Percentiles rank a stretch among this genome's conserved stretches.
phyloP scores from a whole-genome alignment of 2,113 vertebrate species.

The Melanotaenia duboulayi region DNA sequence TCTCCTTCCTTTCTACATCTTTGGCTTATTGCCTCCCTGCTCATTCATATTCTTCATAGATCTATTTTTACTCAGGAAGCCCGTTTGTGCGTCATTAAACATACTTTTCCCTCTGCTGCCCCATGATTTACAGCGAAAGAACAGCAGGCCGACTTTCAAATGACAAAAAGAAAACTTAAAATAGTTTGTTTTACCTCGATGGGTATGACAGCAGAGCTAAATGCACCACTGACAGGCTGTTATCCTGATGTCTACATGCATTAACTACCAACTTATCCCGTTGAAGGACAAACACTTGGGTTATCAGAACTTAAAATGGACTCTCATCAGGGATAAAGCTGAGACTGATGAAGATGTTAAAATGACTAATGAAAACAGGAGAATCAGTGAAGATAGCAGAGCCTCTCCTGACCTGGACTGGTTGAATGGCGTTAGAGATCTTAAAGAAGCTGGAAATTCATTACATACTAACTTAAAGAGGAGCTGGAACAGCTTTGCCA shows the following conservation, averaged over 20 bases:
- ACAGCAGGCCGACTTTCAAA: conserved; percentile 3
- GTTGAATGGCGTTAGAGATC: no score
- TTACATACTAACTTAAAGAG: no score
- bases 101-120: not conserved
- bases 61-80: not conserved
- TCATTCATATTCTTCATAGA: conserved; percentile 2
- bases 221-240: conserved; percentile 21
- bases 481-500: no score
- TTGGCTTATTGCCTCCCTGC: conserved; percentile 10
- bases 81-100: conserved; percentile 6
- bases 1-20: conserved; percentile 5
- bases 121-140: not conserved
- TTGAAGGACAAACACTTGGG: conserved; percentile 6
- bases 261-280: not conserved
- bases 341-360: conserved; percentile 21
- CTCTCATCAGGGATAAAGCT: no score
- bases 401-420: not conserved
- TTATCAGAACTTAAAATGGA: conserved; percentile 36
- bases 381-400: conserved; percentile 12
- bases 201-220: conserved; percentile 18
- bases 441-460: no score
- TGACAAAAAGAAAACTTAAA: not conserved
- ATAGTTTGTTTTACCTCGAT: conserved; percentile 14
- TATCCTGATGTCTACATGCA: conserved; percentile 4
- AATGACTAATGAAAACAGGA: conserved; percentile 11